Evolutionary conservation across 1,140 invertebrate species (phyloP).

Genomic region (Zaprionus camerounensis): DNA sequence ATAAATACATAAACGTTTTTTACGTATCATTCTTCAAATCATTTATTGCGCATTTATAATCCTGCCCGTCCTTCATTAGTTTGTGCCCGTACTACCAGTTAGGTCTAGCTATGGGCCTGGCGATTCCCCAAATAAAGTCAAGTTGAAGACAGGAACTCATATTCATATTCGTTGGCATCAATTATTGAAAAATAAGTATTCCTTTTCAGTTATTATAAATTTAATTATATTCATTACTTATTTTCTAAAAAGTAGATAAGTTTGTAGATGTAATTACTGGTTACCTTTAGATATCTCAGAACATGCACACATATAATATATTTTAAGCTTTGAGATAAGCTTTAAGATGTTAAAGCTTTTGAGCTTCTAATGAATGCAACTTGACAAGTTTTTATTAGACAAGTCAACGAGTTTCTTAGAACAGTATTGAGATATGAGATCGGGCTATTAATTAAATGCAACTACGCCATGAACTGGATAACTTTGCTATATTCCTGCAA

Average conservation of each 20-base stretch:
- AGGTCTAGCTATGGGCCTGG: too few species aligned
- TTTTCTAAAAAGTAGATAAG: too few species aligned
- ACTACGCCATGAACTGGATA: slow-evolving; percentile 59
- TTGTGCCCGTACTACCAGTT: too few species aligned
- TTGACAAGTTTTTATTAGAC: slow-evolving; percentile 41
- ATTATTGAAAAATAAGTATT: not conserved
- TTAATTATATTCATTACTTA: too few species aligned
- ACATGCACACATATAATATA: not conserved
- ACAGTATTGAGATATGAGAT: slow-evolving; percentile 48
- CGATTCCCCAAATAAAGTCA: not conserved
- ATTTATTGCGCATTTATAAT: too few species aligned
- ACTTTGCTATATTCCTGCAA: not conserved
- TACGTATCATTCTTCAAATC: too few species aligned
- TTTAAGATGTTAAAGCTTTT: slow-evolving; percentile 25
- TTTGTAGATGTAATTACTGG: too few species aligned
- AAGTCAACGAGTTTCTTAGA: slow-evolving; percentile 24
- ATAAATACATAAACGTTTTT: too few species aligned
- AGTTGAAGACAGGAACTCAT: not conserved
- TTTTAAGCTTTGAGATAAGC: slow-evolving; percentile 30
- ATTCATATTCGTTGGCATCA: not conserved
- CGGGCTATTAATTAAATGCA: slow-evolving; percentile 30
- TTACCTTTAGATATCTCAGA: not conserved
- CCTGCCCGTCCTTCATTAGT: too few species aligned
- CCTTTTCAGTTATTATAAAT: too few species aligned
- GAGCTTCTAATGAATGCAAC: slow-evolving; percentile 31